Base-by-base conservation (phyloP, 2,888 invertebrate genomes). In the Slavum lentiscoides region DNA sequence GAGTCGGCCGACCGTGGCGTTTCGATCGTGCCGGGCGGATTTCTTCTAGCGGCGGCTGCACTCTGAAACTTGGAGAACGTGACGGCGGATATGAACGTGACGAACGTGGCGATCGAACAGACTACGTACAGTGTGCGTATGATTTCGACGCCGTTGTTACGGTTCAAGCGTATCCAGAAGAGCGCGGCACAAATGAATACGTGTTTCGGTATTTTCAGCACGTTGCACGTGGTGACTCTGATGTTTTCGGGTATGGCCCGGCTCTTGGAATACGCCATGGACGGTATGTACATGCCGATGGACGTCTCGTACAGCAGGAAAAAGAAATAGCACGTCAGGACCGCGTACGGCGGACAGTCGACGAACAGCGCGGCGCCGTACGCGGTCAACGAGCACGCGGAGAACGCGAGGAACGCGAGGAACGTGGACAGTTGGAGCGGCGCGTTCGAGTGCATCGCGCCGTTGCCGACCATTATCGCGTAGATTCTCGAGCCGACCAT, bases 121-220 rank as follows among this genome's bases (percentile, higher is more conserved):
- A 70, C 37, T 9, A 55, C 9, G 43, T 43, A 43, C 9, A 43
- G 7, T 6, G 43, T 43, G 19, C 13, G 70, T 39, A 80, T 70
- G 17, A 70, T 70, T 55, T 62, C 49, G 5, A 17, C 21, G 70
- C 70, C 21, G 70, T 55, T n/a, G 53, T 70, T 23, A 11, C 62
- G 55, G 23, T 39, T 69, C 9, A 62, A 37, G 55, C 39, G 21
- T 37, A 82, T 69, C 74, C 75, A 69, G 53, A 82, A 62, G 2
- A 82, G 58, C 21, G 81, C 74, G 55, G 84, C 84, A 84, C 90
- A 89, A 0, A 89, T 89, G 58, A 90, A 87, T 21, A 89, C 85
- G 85, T 90, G 90, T 84, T 89, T 87, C 2, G 90, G 90, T 13
- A 90, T 87, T 70, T 90, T 85, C 84, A 90, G 89, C 88, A 89